Evolutionary conservation across 2,797 vertebrate species (phyloP), one percentile per base, ranked within the genome.

Genomic region (Distichodus sexfasciatus): DNA sequence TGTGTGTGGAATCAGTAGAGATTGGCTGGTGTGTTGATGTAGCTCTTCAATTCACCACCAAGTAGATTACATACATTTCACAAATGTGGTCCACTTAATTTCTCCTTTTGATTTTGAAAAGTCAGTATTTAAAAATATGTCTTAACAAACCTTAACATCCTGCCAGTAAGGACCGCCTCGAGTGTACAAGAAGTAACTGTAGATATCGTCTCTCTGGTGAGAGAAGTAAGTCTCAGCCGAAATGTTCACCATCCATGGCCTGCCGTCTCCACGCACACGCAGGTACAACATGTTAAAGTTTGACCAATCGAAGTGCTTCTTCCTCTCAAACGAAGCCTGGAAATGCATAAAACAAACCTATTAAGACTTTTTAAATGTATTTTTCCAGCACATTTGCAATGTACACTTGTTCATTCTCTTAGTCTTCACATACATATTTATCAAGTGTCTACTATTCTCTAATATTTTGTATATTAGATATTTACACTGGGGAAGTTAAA

Each of bases 91-190:
- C n/a, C n/a, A n/a, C n/a, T n/a, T 19, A 4, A 29, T 15, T n/a
- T 33, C n/a, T 15, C 5, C 2, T 21, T 4, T 9, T 23, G 0
- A 3, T 21, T 4, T 9, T 23, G 0, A 23, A 46, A 8, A 12
- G n/a, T 17, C n/a, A n/a, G 9, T 17, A 15, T 6, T 3, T 5
- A 4, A 47, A 2, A 10, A 19, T 31, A 23, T 62, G 8, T 33
- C 6, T 17, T 17, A 14, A 54, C 59, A 0, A 83, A 95, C 97
- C 94, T 94, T 94, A 63, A 99, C 87, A 7, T 98, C 95, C 74
- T 99, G 94, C 97, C 97, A 99, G 83, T 96, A 98, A 0, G 97
- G 97, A 0, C 97, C 97, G 29, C 97, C 97, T 9, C 93, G 89
- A 1, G 96, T 96, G 71, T 93, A 98, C 82, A 99, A 85, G 81